These are phyloP conservation scores for Lamellibrachia luymesi DNA, from an alignment of 1,140 invertebrate genomes.

Conservation along the genomic window DNA sequence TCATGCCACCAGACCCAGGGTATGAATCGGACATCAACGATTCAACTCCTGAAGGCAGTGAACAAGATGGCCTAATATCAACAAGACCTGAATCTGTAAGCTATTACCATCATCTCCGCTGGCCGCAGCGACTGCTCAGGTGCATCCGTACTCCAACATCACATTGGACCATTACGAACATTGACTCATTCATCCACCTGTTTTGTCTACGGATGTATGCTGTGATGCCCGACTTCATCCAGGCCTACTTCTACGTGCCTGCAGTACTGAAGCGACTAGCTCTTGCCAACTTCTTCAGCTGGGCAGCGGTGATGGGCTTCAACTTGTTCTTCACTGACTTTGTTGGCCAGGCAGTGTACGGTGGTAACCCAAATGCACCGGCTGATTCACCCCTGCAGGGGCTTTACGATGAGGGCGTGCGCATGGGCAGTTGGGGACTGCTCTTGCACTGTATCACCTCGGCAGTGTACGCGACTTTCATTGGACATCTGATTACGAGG, in stretches of 20 bases:
- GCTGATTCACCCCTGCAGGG: conserved; percentile 42
- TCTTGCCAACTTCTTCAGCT: conserved; percentile 52
- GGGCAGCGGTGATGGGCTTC: conserved; percentile 59
- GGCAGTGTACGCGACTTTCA: conserved; percentile 54
- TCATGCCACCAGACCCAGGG: conserved; percentile 34
- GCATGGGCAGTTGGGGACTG: conserved; percentile 61
- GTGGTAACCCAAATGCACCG: conserved; percentile 56
- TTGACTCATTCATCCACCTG: conserved; percentile 8
- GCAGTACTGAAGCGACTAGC: conserved; percentile 51
- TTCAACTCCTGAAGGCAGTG: conserved; percentile 6
- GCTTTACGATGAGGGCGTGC: conserved; percentile 60
- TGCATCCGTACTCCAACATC: neutral
- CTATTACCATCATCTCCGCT: neutral
- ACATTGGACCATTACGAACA: conserved; percentile 16
- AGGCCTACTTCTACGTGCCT: conserved; percentile 49
- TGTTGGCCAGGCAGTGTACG: conserved; percentile 60
- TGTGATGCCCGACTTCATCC: conserved; percentile 40
- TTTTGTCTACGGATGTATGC: conserved; percentile 26
- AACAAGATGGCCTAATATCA: neutral
- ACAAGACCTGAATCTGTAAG: neutral
- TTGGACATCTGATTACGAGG: conserved; percentile 53
- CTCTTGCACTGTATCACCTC: conserved; percentile 59
- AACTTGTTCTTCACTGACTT: conserved; percentile 62
- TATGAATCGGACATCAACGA: conserved; percentile 35
- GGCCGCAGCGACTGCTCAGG: neutral